Base-by-base conservation (phyloP, 53 echinoderm and acorn worm species). In the Holothuria leucospilota region DNA sequence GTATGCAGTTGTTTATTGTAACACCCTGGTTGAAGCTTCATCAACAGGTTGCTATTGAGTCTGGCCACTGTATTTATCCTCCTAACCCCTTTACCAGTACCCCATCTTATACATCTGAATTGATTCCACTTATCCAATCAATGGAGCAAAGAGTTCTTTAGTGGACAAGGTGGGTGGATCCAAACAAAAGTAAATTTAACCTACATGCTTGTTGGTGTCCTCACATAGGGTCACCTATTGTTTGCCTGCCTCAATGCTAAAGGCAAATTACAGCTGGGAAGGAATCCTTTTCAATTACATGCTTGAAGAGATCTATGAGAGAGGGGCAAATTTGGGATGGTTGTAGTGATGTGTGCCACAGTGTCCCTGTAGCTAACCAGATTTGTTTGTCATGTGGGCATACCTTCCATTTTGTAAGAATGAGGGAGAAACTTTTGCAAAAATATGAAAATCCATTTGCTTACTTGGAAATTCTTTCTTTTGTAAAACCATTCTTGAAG, bases 201-300 rank as follows among this genome's bases (percentile, higher is more conserved):
- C 51, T 25, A 49, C 21, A 75, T 52, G 75, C 75, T 49, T 20
- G 49, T 23, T 49, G 56, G 75, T 75, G 75, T 75, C 75, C 75
- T 75, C 75, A 75, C 52, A 23, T 75, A 46, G 56, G 75, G 75
- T 75, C 75, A 75, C 13, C 75, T 75, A 49, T 75, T 75, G 75
- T 75, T 75, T 75, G 51, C 75, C 27, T 23, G 51, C 51, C 23
- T 75, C 24, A 75, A 52, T 75, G 75, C 75, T 75, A 14, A 51
- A 51, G 49, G 75, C 49, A 46, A 75, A 75, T 49, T 75, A 71
- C 14, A 56, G 5, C 56, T 56, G 56, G 5, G 15, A 56, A 16
- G 56, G 56, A 56, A 56, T 15, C 16, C 56, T 56, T 56, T 56
- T 16, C 56, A 56, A 56, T 56, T 56, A 56, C 5, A 15, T 56